A percentile compares a stretch with the other conserved stretches of the same genome.
phyloP scores from a whole-genome alignment of 35 echinoderm and acorn worm genomes.

The Amphiura filiformis region DNA sequence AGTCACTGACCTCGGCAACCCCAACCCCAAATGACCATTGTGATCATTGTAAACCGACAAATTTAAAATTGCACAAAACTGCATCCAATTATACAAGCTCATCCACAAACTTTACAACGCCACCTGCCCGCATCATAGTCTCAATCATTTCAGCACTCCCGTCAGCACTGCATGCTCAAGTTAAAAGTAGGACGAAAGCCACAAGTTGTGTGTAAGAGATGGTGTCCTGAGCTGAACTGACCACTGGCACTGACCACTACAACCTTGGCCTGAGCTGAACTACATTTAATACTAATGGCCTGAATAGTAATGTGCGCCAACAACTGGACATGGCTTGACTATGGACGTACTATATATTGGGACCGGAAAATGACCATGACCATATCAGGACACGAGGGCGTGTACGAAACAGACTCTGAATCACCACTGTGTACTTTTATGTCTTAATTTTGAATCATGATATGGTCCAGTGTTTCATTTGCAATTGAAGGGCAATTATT shows the following conservation, averaged over 20 bases:
- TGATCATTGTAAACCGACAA: too few species aligned
- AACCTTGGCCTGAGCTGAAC: not conserved
- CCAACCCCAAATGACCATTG: too few species aligned
- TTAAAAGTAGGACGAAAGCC: too few species aligned
- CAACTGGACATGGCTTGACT: not conserved
- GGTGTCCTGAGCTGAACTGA: not conserved
- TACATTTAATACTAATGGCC: conserved; percentile 3
- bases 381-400: not conserved
- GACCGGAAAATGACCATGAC: conserved; percentile 3
- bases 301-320: not conserved
- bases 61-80: too few species aligned
- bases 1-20: too few species aligned
- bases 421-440: not conserved
- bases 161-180: too few species aligned
- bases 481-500: not conserved
- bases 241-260: not conserved
- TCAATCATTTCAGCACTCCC: too few species aligned
- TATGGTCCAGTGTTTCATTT: not conserved
- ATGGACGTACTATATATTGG: not conserved
- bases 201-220: not conserved
- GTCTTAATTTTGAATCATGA: not conserved
- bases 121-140: too few species aligned
- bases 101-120: too few species aligned
- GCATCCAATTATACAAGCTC: too few species aligned
- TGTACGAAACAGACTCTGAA: not conserved